These are phyloP conservation scores for Microcebus tavaratra DNA, from an alignment of 2,113 vertebrate genomes.

Conservation along the genomic window DNA sequence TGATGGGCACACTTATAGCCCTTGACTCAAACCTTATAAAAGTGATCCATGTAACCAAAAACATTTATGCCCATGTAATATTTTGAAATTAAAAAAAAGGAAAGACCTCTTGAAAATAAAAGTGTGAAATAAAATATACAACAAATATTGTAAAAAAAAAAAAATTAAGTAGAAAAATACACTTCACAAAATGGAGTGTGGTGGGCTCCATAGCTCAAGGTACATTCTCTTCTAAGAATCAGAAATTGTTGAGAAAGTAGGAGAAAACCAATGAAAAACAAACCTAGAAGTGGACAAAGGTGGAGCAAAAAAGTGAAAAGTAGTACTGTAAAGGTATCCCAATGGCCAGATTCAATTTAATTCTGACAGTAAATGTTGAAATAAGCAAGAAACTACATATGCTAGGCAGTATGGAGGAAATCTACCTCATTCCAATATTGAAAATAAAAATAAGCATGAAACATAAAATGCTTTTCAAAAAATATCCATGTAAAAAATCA, in stretches of 20 bases:
- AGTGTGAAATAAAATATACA: too few relatives aligned
- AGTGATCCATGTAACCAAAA: too few relatives aligned
- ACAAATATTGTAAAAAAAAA: constrained; percentile 10
- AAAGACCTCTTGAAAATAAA: too few relatives aligned
- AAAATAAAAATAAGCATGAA: constrained; percentile 45
- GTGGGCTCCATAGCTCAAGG: not conserved
- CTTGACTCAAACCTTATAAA: too few relatives aligned
- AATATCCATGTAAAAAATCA: constrained; percentile 10
- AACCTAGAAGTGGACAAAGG: not conserved
- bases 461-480: constrained; percentile 34
- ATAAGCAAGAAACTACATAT: constrained; percentile 3
- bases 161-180: constrained; percentile 50
- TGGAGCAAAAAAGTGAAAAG: not conserved
- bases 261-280: constrained; percentile 39
- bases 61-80: too few relatives aligned
- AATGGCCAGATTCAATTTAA: constrained; percentile 14
- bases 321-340: not conserved
- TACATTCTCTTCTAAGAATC: constrained; percentile 25
- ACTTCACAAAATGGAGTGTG: constrained; percentile 39
- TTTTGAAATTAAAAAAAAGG: too few relatives aligned
- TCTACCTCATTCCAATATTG: not conserved
- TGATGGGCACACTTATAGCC: too few relatives aligned
- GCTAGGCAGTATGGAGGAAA: not conserved
- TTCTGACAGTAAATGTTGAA: not conserved
- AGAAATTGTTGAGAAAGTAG: not conserved